These are phyloP conservation scores for Enteromius paludinosus DNA, from an alignment of 2,797 vertebrate genomes.

Conservation along the genomic window DNA sequence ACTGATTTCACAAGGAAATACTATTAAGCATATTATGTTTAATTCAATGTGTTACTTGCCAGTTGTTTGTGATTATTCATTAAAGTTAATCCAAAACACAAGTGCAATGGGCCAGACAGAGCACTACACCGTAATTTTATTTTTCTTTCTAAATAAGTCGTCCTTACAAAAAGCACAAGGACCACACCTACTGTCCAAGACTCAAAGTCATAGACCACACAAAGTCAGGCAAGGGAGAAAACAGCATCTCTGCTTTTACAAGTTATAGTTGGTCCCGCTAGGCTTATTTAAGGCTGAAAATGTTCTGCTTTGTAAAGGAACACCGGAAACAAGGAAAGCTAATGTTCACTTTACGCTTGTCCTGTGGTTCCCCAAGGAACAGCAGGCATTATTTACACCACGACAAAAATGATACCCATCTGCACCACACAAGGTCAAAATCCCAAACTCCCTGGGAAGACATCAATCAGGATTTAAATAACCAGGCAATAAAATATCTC, in stretches of 20 bases:
- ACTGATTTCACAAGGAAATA: neutral
- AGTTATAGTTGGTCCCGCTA: constrained; percentile 66
- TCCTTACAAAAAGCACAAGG: neutral
- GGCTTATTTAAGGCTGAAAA: constrained; percentile 71
- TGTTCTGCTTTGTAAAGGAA: constrained; percentile 62
- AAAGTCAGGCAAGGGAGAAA: constrained; percentile 54
- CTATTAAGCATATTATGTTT: neutral
- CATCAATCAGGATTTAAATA: constrained; percentile 39
- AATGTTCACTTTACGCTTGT: constrained; percentile 61
- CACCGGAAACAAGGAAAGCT: constrained; percentile 61
- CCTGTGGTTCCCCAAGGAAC: constrained; percentile 68
- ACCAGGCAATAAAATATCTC: constrained; percentile 3
- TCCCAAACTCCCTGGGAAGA: constrained; percentile 30
- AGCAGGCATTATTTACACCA: constrained; percentile 30
- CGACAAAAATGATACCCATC: constrained; percentile 44
- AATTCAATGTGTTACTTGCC: neutral
- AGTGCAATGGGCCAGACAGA: neutral
- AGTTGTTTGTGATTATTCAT: neutral
- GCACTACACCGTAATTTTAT: neutral
- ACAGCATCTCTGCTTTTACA: constrained; percentile 57
- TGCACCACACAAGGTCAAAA: constrained; percentile 19
- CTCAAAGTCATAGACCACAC: constrained; percentile 46
- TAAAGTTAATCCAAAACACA: neutral
- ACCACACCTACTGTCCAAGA: constrained; percentile 44
- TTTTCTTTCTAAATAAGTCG: neutral